phyloP scores from a whole-genome alignment of 1,140 invertebrate species.

The Heliconius melpomene region DNA sequence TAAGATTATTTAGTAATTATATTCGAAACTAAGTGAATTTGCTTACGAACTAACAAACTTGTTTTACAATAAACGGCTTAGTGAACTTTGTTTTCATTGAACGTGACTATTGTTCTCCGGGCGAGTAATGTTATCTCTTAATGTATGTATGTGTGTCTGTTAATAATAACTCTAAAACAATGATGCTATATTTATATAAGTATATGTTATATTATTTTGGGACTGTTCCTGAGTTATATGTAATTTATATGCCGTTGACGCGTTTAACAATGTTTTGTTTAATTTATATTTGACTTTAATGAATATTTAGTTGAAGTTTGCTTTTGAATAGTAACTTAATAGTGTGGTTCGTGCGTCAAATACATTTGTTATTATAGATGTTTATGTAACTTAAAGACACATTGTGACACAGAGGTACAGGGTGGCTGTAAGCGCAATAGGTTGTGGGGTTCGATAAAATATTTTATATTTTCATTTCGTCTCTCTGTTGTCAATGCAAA shows the following conservation, averaged over 20 bases:
- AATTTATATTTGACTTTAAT: conserved; percentile 9
- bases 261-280: conserved; percentile 1
- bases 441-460: too few relatives aligned
- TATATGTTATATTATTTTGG: background rate
- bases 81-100: conserved; percentile 60
- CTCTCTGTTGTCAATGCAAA: too few relatives aligned
- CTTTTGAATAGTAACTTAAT: background rate
- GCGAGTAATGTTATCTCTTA: conserved; percentile 17
- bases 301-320: background rate
- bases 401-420: too few relatives aligned
- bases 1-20: conserved; percentile 60
- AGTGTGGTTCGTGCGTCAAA: background rate
- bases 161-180: conserved; percentile 16
- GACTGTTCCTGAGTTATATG: background rate
- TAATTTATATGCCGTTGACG: background rate
- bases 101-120: conserved; percentile 35
- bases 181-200: background rate
- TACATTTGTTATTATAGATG: background rate
- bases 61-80: conserved; percentile 67
- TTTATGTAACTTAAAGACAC: too few relatives aligned
- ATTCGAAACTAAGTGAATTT: conserved; percentile 64
- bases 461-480: too few relatives aligned
- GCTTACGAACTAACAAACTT: conserved; percentile 63
- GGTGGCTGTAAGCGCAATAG: too few relatives aligned
- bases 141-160: conserved; percentile 2